Base-by-base conservation (phyloP, 2,113 vertebrate species). In the Melanerpes formicivorus region DNA sequence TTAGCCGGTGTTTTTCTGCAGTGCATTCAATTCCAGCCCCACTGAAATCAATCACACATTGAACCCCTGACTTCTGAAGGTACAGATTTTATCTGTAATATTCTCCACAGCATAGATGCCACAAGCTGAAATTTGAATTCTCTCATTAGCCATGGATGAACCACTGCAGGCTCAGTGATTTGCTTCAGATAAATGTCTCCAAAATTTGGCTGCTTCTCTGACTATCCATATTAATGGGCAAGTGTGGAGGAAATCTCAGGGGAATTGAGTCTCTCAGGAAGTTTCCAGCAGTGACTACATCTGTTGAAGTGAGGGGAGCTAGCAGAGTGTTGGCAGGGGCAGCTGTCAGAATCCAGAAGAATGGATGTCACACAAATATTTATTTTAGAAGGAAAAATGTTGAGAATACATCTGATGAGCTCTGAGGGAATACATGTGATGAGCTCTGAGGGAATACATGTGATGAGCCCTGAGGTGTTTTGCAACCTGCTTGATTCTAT, bases 61-160 rank as follows among this genome's bases (percentile, higher is more conserved):
- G 18, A 46, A 69, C 9, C 3, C 3, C 22, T 70, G 42, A 27
- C 18, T 90, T 95, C 17, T 56, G 29, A 80, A 44, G 12, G 3
- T 46, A 46, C 32, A 52, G 48, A 71, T 67, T 90, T 94, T 74
- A 42, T 46, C 71, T 74, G n/a, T 73, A 62, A 58, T 79, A 87
- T 66, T 88, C 63, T 87, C 71, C 76, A 42, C 6, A 66, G 60
- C 42, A 74, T n/a, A 74, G 8, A 80, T 44, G 44, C 27, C 11
- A 44, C 14, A 44, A 60, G 14, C 4, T 25, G 37, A 73, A 63
- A 82, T 87, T 81, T 66, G 40, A 59, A 74, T 93, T 82, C 46
- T 90, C 37, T 93, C 64, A 80, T 96, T 82, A 95, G 44, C 70
- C 81, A 58, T 60, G 75, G 84, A 80, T 96, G 52, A 89, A 64